Percentiles rank a stretch among this genome's conserved stretches.
Conservation (phyloP, 2,113 vertebrate species). For the Urocolius indicus region DNA sequence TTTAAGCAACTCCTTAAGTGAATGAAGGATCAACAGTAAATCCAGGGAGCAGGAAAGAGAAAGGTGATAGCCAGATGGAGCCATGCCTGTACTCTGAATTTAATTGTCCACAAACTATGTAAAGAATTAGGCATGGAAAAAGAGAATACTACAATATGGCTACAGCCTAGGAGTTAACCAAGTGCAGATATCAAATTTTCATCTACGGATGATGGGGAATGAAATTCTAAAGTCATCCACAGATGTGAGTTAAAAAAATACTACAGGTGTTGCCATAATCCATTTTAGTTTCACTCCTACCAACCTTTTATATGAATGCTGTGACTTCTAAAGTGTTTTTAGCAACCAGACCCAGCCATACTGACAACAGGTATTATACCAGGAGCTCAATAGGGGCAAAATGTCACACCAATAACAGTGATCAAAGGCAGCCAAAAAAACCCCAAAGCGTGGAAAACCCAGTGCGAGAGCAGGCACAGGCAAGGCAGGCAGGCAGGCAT, state of each 20-base stretch:
- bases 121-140: neutral
- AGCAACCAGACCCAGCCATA: neutral
- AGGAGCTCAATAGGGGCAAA: neutral
- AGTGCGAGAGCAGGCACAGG: neutral
- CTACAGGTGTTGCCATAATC: neutral
- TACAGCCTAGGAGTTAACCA: neutral
- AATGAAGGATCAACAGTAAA: neutral
- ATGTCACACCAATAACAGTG: neutral
- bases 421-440: neutral
- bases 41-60: neutral
- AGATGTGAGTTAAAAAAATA: neutral
- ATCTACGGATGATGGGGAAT: neutral
- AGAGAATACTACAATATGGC: neutral
- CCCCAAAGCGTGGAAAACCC: neutral
- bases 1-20: neutral
- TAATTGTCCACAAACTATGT: neutral
- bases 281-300: neutral
- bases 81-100: neutral
- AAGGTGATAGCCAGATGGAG: neutral
- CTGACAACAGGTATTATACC: neutral
- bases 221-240: neutral
- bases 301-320: neutral
- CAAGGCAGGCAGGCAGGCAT: neutral
- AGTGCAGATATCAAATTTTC: neutral
- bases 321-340: neutral